A percentile compares a stretch with the other conserved stretches of the same genome.
These are phyloP conservation scores for Todus mexicanus DNA, from an alignment of 2,797 vertebrate genomes.

Conservation along the genomic window DNA sequence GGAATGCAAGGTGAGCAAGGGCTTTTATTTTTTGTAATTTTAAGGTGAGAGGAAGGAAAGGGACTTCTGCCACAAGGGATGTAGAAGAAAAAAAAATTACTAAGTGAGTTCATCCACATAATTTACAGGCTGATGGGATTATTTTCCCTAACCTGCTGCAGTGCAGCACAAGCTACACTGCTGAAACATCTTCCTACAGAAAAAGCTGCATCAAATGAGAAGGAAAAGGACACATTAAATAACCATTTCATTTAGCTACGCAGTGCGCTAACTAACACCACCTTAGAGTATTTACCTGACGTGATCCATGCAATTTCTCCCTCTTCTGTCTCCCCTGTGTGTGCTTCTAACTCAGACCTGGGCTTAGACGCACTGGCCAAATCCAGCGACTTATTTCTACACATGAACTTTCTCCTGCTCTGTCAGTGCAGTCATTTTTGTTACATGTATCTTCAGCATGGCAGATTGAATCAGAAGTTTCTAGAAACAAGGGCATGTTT, in stretches of 20 bases:
- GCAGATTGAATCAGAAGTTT: neutral
- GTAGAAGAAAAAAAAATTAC: neutral
- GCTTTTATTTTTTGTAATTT: neutral
- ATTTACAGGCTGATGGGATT: neutral
- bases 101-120: neutral
- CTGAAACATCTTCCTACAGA: neutral
- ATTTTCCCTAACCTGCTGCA: neutral
- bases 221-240: neutral
- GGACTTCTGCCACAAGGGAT: neutral
- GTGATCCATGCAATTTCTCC: neutral
- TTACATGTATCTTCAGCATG: neutral
- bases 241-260: neutral
- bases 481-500: neutral
- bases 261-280: neutral
- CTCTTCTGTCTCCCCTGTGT: neutral
- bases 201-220: neutral
- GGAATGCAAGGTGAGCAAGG: neutral
- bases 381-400: neutral
- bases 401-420: neutral
- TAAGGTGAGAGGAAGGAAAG: neutral
- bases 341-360: neutral
- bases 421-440: fast-evolving
- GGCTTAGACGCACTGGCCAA: neutral
- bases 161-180: neutral
- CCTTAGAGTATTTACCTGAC: neutral